Conservation (phyloP, 2,113 vertebrate species). For the Thomomys bottae region DNA sequence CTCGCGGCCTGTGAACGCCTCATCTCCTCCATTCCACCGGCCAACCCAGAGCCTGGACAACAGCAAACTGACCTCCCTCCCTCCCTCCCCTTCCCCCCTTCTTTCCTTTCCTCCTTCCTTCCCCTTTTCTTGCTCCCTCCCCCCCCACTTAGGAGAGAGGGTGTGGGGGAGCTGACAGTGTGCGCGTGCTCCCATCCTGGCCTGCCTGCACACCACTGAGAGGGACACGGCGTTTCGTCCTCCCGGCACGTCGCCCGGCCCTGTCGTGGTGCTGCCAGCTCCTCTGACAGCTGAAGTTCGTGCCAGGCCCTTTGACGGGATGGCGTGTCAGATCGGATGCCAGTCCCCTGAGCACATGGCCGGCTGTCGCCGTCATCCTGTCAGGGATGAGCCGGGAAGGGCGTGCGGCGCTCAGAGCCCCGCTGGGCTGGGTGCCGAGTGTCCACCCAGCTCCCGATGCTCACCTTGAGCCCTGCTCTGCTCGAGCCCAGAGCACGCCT, state of each 20-base stretch:
- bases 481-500: not conserved
- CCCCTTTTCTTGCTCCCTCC: too few relatives aligned
- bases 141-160: conserved; percentile 39
- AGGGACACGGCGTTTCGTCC: conserved; percentile 69
- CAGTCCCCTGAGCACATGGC: conserved; percentile 74
- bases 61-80: not conserved
- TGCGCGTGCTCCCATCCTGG: too few relatives aligned
- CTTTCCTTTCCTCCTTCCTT: too few relatives aligned
- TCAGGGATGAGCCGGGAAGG: conserved; percentile 42
- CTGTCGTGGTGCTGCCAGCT: conserved; percentile 68
- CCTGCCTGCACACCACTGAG: too few relatives aligned
- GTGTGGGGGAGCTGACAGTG: conserved; percentile 74
- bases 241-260: conserved; percentile 70
- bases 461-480: not conserved
- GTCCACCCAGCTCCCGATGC: not conserved
- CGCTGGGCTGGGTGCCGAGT: too few relatives aligned
- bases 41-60: not conserved
- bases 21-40: not conserved
- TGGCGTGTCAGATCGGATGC: conserved; percentile 73
- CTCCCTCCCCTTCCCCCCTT: too few relatives aligned
- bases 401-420: too few relatives aligned
- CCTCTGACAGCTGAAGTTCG: conserved; percentile 59
- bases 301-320: conserved; percentile 78
- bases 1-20: not conserved
- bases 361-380: conserved; percentile 72